Evolutionary conservation across 1,140 invertebrate genomes (phyloP), one percentile per base, ranked within the genome.

Genomic region (Drosophila sucinea): DNA sequence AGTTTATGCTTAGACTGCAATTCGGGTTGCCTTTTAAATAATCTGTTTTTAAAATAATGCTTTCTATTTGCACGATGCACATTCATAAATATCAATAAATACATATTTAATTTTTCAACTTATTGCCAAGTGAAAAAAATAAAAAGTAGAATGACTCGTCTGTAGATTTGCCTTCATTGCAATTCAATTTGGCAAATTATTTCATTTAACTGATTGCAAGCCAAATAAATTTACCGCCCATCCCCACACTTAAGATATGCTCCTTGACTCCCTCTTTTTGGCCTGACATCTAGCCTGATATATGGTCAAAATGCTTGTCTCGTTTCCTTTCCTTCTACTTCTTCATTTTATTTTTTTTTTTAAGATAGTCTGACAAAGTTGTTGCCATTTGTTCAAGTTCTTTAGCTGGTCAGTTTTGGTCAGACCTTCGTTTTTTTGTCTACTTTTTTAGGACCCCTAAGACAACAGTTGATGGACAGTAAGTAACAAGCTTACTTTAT

Each of bases 401-500:
- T 29, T 64, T 35, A 40, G 38, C 27, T 57, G 27, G 41, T 35
- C 11, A 41, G 33, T 58, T 33, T 27, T 77, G 73, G 57, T 54
- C 69, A 65, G 60, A 33, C n/a, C 10, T 23, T 65, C 30, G 17
- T 27, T 64, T 60, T 61, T 56, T 55, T 51, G 32, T 33, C 17
- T 56, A 44, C 57, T 4, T 10, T 38, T n/a, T 38, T 38, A 11
- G 35, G 35, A 60, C 55, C 67, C 57, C 44, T 85, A 85, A 85
- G 77, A 69, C 71, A 74, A 17, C 71, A 70, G 55, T 79, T 89
- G 81, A 89, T 54, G 56, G 84, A 84, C 84, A 90, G 62, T 81
- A 84, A 90, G 62, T 81, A 84, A 89, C 78, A 61, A 74, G 62
- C 58, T 66, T 55, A 73, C 38, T 27, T 58, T 4, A 58, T 58